Base-by-base conservation (phyloP, 2,797 vertebrate genomes). In the Rhinella marina region DNA sequence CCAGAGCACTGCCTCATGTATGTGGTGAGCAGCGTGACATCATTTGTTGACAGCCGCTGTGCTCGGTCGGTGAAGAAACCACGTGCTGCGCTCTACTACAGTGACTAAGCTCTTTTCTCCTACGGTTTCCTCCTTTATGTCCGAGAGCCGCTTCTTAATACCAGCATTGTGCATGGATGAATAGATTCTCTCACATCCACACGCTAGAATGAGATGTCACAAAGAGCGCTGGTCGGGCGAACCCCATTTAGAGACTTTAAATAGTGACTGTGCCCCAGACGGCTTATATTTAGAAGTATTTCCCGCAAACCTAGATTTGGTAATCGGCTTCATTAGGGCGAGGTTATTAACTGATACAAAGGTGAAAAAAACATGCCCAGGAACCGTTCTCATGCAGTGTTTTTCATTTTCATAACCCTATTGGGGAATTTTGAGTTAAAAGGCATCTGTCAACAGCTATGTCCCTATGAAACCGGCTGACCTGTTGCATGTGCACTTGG, bases 91-190 rank as follows among this genome's bases (percentile, higher is more conserved):
- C 48, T 81, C 78, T 90, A n/a, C 84, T 90, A 57, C 57, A 62
- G 66, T 93, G 91, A 92, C 90, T 94, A 91, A 87, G 91, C 90
- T 92, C 88, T 92, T 92, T 88, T 82, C 29, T 70, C 29, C 56
- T 52, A 2, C 59, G 5, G 61, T 41, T 88, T 88, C 66, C 76
- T 85, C 76, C 82, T 88, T 32, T 62, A 6, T 9, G 17, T 29
- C 78, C 13, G 27, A n/a, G 27, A 48, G 68, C 54, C 8, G 68
- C 19, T 59, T 9, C 41, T 62, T 52, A 85, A 75, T 82, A 14
- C 23, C 56, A 14, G 23, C 78, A 77, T 86, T 89, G 79, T 89
- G 61, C 19, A 7, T 7, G 50, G 21, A 82, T 81, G 56, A 86
- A 82, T 73, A 86, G 77, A 64, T 25, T 12, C 32, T 73, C 61